These are phyloP conservation scores for Kryptolebias marmoratus DNA, from an alignment of 2,113 vertebrate species.

Conservation along the genomic window DNA sequence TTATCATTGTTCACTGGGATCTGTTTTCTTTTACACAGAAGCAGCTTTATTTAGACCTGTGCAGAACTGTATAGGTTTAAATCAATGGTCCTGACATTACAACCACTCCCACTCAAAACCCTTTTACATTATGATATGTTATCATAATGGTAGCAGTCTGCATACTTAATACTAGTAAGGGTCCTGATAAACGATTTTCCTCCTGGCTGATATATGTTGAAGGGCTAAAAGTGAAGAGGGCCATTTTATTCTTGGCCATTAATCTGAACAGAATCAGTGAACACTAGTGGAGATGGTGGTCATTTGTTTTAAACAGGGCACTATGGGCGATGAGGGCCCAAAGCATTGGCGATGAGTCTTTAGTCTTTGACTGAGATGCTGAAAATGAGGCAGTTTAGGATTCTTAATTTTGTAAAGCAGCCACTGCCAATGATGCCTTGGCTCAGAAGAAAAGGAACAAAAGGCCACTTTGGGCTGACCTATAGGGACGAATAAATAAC, in stretches of 20 bases:
- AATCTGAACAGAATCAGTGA: slow-evolving; percentile 61
- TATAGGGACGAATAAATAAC: slow-evolving; percentile 52
- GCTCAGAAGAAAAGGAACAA: slow-evolving; percentile 62
- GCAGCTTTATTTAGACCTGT: neutral
- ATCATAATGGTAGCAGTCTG: slow-evolving; percentile 73
- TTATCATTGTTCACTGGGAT: too few relatives aligned
- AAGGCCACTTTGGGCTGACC: slow-evolving; percentile 64
- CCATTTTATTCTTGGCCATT: slow-evolving; percentile 65
- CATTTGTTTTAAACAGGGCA: slow-evolving; percentile 74
- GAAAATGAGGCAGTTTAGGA: slow-evolving; percentile 71
- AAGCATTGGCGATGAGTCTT: slow-evolving; percentile 63
- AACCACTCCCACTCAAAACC: slow-evolving; percentile 19
- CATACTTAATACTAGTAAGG: slow-evolving; percentile 61
- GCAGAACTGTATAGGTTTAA: slow-evolving; percentile 9
- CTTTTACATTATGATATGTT: slow-evolving; percentile 74
- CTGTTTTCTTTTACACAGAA: too few relatives aligned
- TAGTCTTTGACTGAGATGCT: slow-evolving; percentile 69
- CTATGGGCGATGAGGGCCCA: slow-evolving; percentile 51
- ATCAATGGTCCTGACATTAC: slow-evolving; percentile 20
- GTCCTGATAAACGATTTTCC: slow-evolving; percentile 61
- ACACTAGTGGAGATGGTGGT: slow-evolving; percentile 64
- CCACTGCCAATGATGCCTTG: slow-evolving; percentile 57
- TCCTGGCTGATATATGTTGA: slow-evolving; percentile 66
- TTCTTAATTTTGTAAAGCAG: slow-evolving; percentile 78
- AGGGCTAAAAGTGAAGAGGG: slow-evolving; percentile 68